These are phyloP conservation scores for Grus americana DNA, from an alignment of 2,113 vertebrate genomes.

Conservation along the genomic window DNA sequence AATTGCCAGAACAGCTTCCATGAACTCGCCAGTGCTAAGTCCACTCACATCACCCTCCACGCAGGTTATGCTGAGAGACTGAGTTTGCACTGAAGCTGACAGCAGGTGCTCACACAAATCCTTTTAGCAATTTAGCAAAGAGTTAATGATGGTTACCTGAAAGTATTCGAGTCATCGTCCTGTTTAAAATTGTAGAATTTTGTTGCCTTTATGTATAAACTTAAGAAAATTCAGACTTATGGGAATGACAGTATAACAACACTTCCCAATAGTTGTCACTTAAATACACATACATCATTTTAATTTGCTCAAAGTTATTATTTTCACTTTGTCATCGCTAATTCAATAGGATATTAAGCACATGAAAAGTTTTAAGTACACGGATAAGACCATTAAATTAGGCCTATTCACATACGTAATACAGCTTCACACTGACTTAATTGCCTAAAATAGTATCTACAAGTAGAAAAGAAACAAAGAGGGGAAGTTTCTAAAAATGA, in stretches of 20 bases:
- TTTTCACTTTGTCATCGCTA: neutral
- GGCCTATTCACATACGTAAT: neutral
- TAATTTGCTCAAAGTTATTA: neutral
- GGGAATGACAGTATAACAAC: neutral
- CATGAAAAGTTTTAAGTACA: neutral
- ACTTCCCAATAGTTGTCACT: neutral
- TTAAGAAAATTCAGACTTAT: neutral
- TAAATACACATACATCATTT: neutral
- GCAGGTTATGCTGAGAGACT: neutral
- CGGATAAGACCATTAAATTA: neutral
- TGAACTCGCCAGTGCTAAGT: neutral
- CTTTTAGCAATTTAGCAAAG: neutral
- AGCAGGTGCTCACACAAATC: neutral
- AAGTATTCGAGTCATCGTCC: neutral
- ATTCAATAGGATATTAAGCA: neutral
- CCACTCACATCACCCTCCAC: neutral
- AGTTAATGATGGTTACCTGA: neutral
- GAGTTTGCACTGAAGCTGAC: neutral
- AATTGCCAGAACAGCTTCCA: neutral
- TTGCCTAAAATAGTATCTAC: neutral
- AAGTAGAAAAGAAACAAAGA: slow-evolving; percentile 13
- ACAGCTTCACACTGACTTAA: neutral
- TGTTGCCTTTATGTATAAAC: neutral
- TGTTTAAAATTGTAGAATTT: neutral
- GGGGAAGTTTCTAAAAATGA: slow-evolving; percentile 42